Evolutionary conservation across 2,888 invertebrate genomes (phyloP).

Genomic region (Acrocera orbiculus): DNA sequence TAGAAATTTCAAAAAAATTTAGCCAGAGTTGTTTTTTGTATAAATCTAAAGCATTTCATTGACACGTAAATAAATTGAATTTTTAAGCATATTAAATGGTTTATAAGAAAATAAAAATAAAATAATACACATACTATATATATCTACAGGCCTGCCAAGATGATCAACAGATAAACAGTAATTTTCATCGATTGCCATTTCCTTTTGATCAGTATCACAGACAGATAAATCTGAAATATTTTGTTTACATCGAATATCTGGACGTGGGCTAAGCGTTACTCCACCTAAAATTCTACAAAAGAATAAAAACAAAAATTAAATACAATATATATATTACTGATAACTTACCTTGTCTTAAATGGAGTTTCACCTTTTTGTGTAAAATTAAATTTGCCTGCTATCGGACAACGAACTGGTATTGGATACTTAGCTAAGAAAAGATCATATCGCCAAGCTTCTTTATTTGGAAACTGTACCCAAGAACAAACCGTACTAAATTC

Average conservation of each 20-base stretch:
- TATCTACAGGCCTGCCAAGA: constrained; percentile 84
- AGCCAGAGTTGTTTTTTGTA: too few species aligned
- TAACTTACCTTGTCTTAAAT: constrained; percentile 60
- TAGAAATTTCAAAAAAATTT: too few species aligned
- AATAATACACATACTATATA: constrained; percentile 41
- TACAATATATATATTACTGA: too few species aligned
- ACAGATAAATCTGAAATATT: constrained; percentile 92
- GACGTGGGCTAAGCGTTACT: constrained; percentile 83
- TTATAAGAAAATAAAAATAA: constrained; percentile 18
- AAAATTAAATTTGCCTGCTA: constrained; percentile 93
- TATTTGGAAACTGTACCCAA: constrained; percentile 80
- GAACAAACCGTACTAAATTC: constrained; percentile 87
- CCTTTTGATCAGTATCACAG: constrained; percentile 88
- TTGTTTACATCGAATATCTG: constrained; percentile 79
- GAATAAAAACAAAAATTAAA: not conserved
- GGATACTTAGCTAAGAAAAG: constrained; percentile 71
- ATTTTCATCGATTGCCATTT: constrained; percentile 84
- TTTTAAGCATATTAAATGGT: too few species aligned
- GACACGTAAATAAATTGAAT: too few species aligned
- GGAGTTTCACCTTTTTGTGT: constrained; percentile 76
- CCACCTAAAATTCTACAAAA: constrained; percentile 68
- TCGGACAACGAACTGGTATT: constrained; percentile 81
- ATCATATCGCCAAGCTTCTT: constrained; percentile 73
- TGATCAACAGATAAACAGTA: constrained; percentile 95
- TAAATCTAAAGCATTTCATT: constrained; percentile 28